These are phyloP conservation scores for Polylopha cassiicola DNA, from an alignment of 2,888 invertebrate genomes.

Conservation along the genomic window DNA sequence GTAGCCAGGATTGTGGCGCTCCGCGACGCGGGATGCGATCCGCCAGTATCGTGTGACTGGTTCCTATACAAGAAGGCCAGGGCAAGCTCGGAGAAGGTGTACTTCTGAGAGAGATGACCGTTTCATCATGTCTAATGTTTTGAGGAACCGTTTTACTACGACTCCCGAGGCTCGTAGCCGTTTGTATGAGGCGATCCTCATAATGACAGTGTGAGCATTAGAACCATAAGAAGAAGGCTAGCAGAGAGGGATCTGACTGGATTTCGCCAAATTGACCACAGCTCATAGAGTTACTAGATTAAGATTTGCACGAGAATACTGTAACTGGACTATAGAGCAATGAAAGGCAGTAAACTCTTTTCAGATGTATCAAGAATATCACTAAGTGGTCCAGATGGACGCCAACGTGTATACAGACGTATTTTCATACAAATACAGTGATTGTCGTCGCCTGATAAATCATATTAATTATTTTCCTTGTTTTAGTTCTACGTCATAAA, in stretches of 20 bases:
- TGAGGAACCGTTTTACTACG: slow-evolving; percentile 1
- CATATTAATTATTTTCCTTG: no score
- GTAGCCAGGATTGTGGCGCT: background rate
- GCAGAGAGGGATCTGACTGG: background rate
- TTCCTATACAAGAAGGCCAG: background rate
- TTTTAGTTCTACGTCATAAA: no score
- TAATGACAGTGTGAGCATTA: background rate
- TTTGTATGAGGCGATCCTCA: background rate
- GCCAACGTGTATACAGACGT: slow-evolving; percentile 10
- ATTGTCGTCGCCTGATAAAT: no score
- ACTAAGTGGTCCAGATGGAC: slow-evolving; percentile 5
- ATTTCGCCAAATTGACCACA: background rate
- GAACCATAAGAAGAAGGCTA: background rate
- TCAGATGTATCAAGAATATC: slow-evolving; percentile 6
- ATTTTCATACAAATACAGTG: no score
- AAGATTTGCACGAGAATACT: slow-evolving; percentile 5
- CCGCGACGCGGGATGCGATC: background rate
- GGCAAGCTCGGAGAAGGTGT: slow-evolving; percentile 2
- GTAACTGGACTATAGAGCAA: background rate
- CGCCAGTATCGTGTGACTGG: background rate
- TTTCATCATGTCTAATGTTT: background rate
- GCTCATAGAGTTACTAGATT: background rate
- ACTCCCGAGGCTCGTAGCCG: slow-evolving; percentile 1
- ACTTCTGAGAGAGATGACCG: slow-evolving; percentile 5
- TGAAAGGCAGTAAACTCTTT: slow-evolving; percentile 2